Evolutionary conservation across 2,113 vertebrate genomes (phyloP).

Genomic region (Sapajus apella): DNA sequence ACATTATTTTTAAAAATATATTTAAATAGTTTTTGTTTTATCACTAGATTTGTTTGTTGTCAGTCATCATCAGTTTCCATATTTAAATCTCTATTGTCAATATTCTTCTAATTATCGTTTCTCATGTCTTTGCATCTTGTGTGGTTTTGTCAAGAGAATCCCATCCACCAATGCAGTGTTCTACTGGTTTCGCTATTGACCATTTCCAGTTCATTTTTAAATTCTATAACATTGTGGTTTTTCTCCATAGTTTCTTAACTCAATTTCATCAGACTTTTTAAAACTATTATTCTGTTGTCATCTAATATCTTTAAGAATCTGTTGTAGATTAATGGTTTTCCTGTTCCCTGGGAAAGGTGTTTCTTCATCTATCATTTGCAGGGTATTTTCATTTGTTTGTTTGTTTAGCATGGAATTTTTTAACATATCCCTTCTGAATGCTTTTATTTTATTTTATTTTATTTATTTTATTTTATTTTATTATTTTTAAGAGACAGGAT

Average conservation of each 20-base stretch:
- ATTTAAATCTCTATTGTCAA: background rate
- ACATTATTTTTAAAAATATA: background rate
- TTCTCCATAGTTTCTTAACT: background rate
- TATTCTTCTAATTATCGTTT: background rate
- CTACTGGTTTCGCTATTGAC: background rate
- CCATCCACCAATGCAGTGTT: background rate
- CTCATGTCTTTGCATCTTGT: background rate
- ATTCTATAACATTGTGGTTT: background rate
- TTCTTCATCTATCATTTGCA: background rate
- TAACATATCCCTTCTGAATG: background rate
- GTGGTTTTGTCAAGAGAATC: background rate
- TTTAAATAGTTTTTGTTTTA: background rate
- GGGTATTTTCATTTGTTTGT: background rate
- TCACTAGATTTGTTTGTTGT: background rate
- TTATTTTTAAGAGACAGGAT: too few species aligned
- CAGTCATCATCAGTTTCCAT: background rate
- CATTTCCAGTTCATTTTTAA: background rate
- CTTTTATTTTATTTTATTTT: background rate
- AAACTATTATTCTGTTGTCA: background rate
- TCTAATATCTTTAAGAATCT: background rate
- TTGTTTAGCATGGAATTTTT: background rate
- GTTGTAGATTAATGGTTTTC: background rate
- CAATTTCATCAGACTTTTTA: background rate
- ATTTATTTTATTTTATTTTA: too few species aligned
- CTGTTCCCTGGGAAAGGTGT: background rate